These are phyloP conservation scores for Latheticus oryzae DNA, from an alignment of 2,888 invertebrate species.

Conservation along the genomic window DNA sequence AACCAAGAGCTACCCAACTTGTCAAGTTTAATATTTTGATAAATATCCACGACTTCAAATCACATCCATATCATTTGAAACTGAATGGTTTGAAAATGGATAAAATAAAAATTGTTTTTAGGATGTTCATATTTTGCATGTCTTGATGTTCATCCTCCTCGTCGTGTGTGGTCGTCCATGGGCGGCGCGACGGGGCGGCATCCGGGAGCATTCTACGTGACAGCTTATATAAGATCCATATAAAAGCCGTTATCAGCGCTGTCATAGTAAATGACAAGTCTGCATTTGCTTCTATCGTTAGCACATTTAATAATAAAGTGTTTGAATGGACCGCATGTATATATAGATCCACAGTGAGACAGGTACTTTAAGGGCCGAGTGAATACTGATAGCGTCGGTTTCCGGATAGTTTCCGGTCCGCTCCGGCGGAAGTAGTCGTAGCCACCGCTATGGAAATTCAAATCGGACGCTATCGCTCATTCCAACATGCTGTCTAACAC, in stretches of 20 bases:
- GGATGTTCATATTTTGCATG: no score
- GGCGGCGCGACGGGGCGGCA: neutral
- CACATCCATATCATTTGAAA: no score
- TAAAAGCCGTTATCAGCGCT: constrained; percentile 44
- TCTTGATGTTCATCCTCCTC: no score
- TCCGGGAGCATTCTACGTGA: constrained; percentile 40
- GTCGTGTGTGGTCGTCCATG: constrained; percentile 18
- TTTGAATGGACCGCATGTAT: constrained; percentile 41
- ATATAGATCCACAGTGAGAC: no score
- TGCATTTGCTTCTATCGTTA: constrained; percentile 46
- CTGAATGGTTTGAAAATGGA: no score
- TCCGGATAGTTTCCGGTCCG: constrained; percentile 53
- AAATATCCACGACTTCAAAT: no score
- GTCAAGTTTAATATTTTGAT: no score
- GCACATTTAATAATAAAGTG: constrained; percentile 50
- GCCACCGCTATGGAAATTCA: constrained; percentile 54
- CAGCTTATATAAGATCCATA: constrained; percentile 42
- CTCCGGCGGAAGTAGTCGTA: constrained; percentile 51
- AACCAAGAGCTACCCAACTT: no score
- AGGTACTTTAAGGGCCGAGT: constrained; percentile 45
- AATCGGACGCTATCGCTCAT: constrained; percentile 50
- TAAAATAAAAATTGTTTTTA: no score
- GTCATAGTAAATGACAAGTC: constrained; percentile 46
- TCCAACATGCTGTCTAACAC: constrained; percentile 42
- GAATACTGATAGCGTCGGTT: constrained; percentile 52